Base-by-base conservation (phyloP, 2,888 invertebrate species). In the Cataglyphis livida region DNA sequence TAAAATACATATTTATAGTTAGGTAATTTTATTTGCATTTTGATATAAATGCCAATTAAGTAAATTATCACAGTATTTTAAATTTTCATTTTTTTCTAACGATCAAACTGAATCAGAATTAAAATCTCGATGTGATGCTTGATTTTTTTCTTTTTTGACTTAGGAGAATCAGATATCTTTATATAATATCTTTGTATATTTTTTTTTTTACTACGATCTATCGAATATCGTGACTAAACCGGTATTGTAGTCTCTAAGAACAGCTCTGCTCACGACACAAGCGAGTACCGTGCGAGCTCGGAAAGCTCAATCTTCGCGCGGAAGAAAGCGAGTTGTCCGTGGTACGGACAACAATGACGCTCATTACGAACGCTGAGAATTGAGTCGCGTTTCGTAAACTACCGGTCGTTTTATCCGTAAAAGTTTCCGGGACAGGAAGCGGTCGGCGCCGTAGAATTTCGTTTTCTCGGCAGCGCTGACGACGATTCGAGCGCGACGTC, bases 331-430 rank as follows among this genome's bases (percentile, higher is more conserved):
- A 21, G 5, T 61, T 21, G 28, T 74, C 59, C 76, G 83, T 32
- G 25, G 78, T 35, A 76, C 65, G 51, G 70, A 65, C 87, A 82
- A 91, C 92, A 92, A 92, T 92, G 88, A 89, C 88, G 87, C 91
- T 92, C 92, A 92, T 92, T 92, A 92, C 89, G 84, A 88, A 84
- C 89, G 85, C 87, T 84, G 86, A 84, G 85, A 90, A 92, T 91
- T 87, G 88, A 88, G 85, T 86, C 87, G 83, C 85, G 89, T 91
- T 89, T 85, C 88, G 87, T 86, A 86, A 91, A 91, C 89, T 85
- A 83, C 71, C 86, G 61, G 74, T 75, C 48, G 82, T 85, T 81
- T 85, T 75, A 48, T 71, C 32, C 71, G 57, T 59, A 18, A 64
- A 82, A 84, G 21, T 68, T 84, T 70, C 54, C 48, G 65, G 38